Evolutionary conservation across 2,888 invertebrate genomes (phyloP), one percentile per base, ranked within the genome.

Genomic region (Serrognathus titanus): DNA sequence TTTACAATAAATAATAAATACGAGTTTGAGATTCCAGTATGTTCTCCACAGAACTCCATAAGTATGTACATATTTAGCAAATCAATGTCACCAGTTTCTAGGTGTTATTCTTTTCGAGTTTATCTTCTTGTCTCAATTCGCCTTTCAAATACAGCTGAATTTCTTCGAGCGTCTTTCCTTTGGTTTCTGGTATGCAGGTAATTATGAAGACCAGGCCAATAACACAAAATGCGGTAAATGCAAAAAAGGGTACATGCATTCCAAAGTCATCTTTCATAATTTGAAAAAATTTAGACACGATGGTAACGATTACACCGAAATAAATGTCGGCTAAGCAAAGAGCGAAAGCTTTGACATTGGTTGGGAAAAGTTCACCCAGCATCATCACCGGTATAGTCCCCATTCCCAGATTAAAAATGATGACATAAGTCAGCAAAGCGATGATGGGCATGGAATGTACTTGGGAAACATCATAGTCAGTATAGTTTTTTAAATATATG

Each of bases 301-400:
- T 48, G 55, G 81, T 80, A 0, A 78, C 80, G 46, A 78, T 72
- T 3, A 78, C 57, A 47, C 81, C 79, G 53, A 81, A 83, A 55
- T 81, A 78, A 51, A 83, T 75, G 5, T 83, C 80, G 1, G 81
- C 80, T 10, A 83, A 70, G 13, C 82, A 81, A 11, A 83, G 75
- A 0, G 85, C 83, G 10, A 80, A 74, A 1, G 84, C 82, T 66
- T 83, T 80, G 1, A 81, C 82, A 60, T 80, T 78, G 0, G 80
- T 69, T 53, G 85, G 80, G 69, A 85, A 82, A 8, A 83, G 67
- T 70, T 84, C 83, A 0, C 80, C 79, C 63, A 82, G 75, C 51
- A 82, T 74, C 43, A 82, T 71, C 62, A 81, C 78, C 0, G 82
- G 82, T 46, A 83, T 70, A 0, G 81, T 81, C 1, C 82, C 79